phyloP scores from a whole-genome alignment of 2,888 invertebrate genomes.

The Punctoribates punctum region DNA sequence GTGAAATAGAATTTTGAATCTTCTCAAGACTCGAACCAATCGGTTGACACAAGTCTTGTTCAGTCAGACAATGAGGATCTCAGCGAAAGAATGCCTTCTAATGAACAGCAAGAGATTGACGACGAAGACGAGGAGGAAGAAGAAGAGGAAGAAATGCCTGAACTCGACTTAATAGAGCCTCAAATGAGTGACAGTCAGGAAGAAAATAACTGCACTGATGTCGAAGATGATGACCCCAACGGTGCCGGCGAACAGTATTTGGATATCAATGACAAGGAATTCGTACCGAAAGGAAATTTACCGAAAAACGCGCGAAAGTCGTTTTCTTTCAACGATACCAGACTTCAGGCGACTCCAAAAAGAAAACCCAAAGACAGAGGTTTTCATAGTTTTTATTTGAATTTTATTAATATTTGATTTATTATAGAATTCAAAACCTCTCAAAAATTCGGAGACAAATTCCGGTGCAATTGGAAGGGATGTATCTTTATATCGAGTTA shows the following conservation, averaged over 20 bases:
- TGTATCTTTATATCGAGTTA: slow-evolving; percentile 14
- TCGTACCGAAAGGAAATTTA: slow-evolving; percentile 6
- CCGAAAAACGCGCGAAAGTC: slow-evolving; percentile 7
- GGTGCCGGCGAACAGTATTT: slow-evolving; percentile 15
- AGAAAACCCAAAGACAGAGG: background rate
- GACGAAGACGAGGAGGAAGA: background rate
- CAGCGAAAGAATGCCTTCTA: background rate
- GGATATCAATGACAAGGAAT: slow-evolving; percentile 4
- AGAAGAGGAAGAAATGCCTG: background rate
- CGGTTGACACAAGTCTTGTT: background rate
- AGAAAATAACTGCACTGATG: background rate
- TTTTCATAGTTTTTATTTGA: background rate
- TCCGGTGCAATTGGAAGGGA: slow-evolving; percentile 14
- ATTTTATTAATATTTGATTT: background rate
- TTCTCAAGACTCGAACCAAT: background rate
- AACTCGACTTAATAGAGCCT: background rate
- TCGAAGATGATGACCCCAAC: slow-evolving; percentile 3
- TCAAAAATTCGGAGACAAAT: slow-evolving; percentile 22
- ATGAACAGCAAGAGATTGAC: background rate
- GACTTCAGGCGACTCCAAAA: background rate
- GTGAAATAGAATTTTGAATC: background rate
- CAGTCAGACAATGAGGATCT: background rate
- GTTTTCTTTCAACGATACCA: background rate
- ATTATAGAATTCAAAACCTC: background rate
- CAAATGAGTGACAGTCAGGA: background rate